phyloP scores from a whole-genome alignment of 2,113 vertebrate genomes.

The Mastomys natalensis region DNA sequence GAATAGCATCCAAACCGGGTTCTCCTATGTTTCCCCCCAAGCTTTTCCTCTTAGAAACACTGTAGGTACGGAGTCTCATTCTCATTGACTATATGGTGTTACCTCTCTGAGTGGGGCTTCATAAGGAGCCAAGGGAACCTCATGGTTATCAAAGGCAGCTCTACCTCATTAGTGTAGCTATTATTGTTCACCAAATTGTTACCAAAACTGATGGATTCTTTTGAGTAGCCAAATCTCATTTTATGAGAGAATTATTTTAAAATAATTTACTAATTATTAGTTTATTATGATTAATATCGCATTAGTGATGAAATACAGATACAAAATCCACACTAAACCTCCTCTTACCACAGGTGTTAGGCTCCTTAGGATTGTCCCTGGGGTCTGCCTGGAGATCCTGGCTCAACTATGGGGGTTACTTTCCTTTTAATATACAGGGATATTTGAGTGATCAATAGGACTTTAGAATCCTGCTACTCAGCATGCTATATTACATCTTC shows the following conservation, averaged over 20 bases:
- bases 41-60: background rate
- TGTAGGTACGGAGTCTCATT: background rate
- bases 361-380: background rate
- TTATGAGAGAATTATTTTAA: background rate
- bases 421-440: background rate
- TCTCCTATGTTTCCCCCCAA: too few species aligned
- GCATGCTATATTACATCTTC: background rate
- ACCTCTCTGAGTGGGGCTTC: background rate
- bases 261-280: background rate
- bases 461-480: background rate
- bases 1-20: background rate
- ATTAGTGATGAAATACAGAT: background rate
- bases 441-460: background rate
- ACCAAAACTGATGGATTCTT: background rate
- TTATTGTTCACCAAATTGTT: conserved; percentile 15
- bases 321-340: background rate
- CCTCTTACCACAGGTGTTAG: background rate
- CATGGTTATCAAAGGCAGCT: background rate
- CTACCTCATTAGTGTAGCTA: background rate
- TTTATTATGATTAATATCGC: background rate
- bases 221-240: conserved; percentile 5
- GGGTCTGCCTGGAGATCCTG: background rate
- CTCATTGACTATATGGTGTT: background rate
- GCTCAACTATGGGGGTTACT: background rate
- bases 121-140: background rate